Evolutionary conservation across 2,113 vertebrate species (phyloP), one percentile per base, ranked within the genome.

Genomic region (Sterna hirundo): DNA sequence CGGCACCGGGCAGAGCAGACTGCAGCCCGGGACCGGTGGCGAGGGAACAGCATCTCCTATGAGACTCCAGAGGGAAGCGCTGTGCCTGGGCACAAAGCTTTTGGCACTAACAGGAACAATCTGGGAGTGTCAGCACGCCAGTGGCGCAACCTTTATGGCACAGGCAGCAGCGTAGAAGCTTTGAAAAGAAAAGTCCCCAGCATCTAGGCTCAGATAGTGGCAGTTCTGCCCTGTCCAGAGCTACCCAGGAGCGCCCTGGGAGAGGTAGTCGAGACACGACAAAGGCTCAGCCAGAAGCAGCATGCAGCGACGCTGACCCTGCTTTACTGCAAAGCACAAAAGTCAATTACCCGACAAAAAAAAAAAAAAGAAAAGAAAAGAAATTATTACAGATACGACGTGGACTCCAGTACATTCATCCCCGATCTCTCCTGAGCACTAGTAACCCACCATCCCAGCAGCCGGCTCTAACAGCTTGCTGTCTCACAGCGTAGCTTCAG

Each of bases 241-340:
- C 51, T 38, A 46, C 42, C 81, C 74, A 55, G 61, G 62, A 84
- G 60, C 5, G 1, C 26, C 22, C n/a, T 0, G 1, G 64, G 36
- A 95, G 96, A 98, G 98, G 98, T 96, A 98, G 97, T 80, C 32
- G 34, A 88, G 94, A 91, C 15, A 18, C 1, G 9, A 90, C 77
- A 46, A 79, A 13, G 26, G 69, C 88, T 88, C 10, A 4, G 77
- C 34, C 65, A 84, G 75, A 29, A 86, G 76, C 83, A 71, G 90
- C 49, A 36, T 0, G 25, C 70, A 51, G 74, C 1, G 0, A 49
- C 0, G 3, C 32, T 42, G 51, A 70, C 85, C 51, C 25, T 60
- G 85, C 55, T 34, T n/a, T 20, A 60, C 58, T 17, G 11, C 42
- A 54, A 40, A 90, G 78, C 68, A 71, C 40, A 60, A 30, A 85